Evolutionary conservation across 2,888 invertebrate species (phyloP), one percentile per base, ranked within the genome.

Genomic region (Poecilus cupreus): DNA sequence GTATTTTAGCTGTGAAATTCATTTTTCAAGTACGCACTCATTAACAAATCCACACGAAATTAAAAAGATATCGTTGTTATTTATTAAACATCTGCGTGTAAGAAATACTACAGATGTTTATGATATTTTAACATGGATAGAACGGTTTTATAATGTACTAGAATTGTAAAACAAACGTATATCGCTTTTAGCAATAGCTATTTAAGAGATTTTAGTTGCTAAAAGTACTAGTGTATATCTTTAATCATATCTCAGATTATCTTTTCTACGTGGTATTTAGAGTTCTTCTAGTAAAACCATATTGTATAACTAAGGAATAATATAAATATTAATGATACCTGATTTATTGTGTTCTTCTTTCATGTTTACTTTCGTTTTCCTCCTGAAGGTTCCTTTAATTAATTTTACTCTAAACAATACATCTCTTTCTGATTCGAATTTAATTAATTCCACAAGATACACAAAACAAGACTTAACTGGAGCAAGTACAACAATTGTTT

Each of bases 211-310:
- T 77, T 77, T 60, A 20, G 37, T 77, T 77, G 77, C 64, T 60
- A 77, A 77, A 60, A 77, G 75, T 60, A 18, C 32, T 37, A 60
- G 24, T 77, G 77, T 77, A 76, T 76, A 76, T 60, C 64, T 77
- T 24, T 60, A 77, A 77, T 64, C 77, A 77, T 77, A 77, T 77
- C 77, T 64, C 77, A 77, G 20, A 77, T 77, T 77, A 77, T 77
- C 77, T 77, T 77, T 77, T 77, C 77, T 77, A 77, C 77, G 77
- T 77, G 77, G 60, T 75, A 75, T 39, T 18, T 77, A 77, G 77
- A 60, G 64, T 77, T 77, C 24, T 37, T 64, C 60, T 60, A 64
- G 51, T 37, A 0, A 75, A 75, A 75, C 26, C 75, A 70, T 75
- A 75, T 51, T 75, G 75, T 75, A 51, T 51, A 32, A 26, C 13